Conservation (phyloP, 2,888 invertebrate species). For the Cordilura impudica region DNA sequence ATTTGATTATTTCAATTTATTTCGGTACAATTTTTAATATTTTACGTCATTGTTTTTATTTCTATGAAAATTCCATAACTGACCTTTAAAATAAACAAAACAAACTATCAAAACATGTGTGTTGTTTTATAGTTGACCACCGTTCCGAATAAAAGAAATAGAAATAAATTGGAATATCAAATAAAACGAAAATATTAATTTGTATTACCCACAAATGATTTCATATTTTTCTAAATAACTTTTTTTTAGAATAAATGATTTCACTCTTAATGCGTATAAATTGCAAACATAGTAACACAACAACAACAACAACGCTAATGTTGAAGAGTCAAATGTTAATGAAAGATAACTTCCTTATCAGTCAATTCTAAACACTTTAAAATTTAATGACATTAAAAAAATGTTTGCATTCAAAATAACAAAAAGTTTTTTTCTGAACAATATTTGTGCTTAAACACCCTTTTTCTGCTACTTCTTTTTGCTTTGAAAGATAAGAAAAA, state of each 20-base stretch:
- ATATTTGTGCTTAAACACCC: background rate
- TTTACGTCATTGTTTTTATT: background rate
- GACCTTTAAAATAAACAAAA: conserved; percentile 42
- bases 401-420: background rate
- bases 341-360: conserved; percentile 26
- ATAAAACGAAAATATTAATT: too few species aligned
- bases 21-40: background rate
- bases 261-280: background rate
- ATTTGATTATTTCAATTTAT: too few species aligned
- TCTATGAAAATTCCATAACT: conserved; percentile 4
- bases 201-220: background rate
- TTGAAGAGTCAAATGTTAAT: background rate
- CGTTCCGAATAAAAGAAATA: too few species aligned
- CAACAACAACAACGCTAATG: background rate
- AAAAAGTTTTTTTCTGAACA: background rate
- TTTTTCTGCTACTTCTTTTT: background rate
- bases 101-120: background rate
- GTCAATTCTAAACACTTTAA: background rate
- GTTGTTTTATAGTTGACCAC: background rate
- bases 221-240: background rate
- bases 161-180: background rate
- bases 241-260: background rate
- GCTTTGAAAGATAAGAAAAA: background rate
- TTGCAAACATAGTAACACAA: too few species aligned
- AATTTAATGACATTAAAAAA: background rate